Evolutionary conservation across 2,888 invertebrate genomes (phyloP), one percentile per base, ranked within the genome.

Genomic region (Diogma glabrata): DNA sequence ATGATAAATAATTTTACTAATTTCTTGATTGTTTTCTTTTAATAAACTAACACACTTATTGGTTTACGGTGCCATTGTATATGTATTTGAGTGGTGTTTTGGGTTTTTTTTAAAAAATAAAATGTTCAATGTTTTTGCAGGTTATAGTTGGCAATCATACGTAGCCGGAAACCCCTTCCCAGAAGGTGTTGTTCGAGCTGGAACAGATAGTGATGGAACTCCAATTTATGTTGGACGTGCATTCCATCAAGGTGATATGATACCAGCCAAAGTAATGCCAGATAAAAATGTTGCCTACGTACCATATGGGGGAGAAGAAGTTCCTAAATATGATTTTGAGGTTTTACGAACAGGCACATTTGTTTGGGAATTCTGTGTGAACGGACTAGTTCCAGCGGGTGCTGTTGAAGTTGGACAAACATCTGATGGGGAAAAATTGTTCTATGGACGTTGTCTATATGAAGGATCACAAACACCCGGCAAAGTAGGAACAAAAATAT

Each of bases 211-310:
- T 12, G 86, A 87, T 58, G 87, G 87, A 1, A 73, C 75, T 1
- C 72, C 76, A 49, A 84, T 89, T 60, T 88, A 77, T 64, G 82
- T 87, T 1, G 88, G 87, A 0, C 75, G 87, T 48, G 78, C 79
- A 1, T 75, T 70, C 52, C 79, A 84, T 60, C 74, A 76, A 53
- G 82, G 76, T 17, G 79, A 80, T 59, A 68, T 75, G 68, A 56
- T 80, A 28, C 80, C 80, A 3, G 78, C 79, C 1, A 81, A 80
- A 66, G 69, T 80, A 1, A 75, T 79, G 16, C 78, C 79, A 1
- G 73, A 71, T 30, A 76, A 73, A 61, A 61, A 76, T 50, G 77
- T 77, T 10, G 82, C 82, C 28, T 87, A 83, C 63, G 70, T 86
- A 47, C 66, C 75, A 8, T 76, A 74, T 57, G 72, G 67, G 2